Base-by-base conservation (phyloP, 2,888 invertebrate species). In the Aleiodes alternator region DNA sequence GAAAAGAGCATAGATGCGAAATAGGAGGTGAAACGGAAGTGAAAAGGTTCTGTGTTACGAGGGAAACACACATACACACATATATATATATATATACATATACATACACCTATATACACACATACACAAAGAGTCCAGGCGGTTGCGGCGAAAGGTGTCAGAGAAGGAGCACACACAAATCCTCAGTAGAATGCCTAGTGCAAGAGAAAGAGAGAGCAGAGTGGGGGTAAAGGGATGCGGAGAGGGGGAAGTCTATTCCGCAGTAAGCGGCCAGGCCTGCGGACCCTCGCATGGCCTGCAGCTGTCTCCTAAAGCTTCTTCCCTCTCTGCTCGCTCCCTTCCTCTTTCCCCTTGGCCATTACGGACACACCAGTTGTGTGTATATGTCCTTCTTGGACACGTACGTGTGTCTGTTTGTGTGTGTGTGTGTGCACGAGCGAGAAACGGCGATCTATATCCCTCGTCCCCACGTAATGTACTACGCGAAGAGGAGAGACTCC, bases 231-330 rank as follows among this genome's bases (percentile, higher is more conserved):
- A 75, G 23, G 74, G 78, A 75, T 38, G 6, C 31, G 75, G 75
- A 72, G 76, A 73, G 70, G 71, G 66, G 53, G 57, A 75, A 74
- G 77, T 77, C 78, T 80, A 80, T 78, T 81, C 78, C 80, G 80
- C 79, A 79, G 80, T 80, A 80, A 80, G 79, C 80, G 81, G 77
- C 73, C 76, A 76, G 77, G 76, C 78, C 76, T 78, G 77, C 79
- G 83, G 86, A 87, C 87, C 87, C 87, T 87, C 85, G 86, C 83
- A 84, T 85, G 85, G 84, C 86, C 86, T 84, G 83, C 84, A 85
- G 86, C 86, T 86, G 84, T 83, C 84, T 87, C 86, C 87, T 84
- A 85, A 86, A 84, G 83, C 83, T 81, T 82, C 82, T 82, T 82
- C 83, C 69, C 56, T 51, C 71, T 69, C 43, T 66, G 57, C 56